phyloP scores from a whole-genome alignment of 1,140 invertebrate genomes.

The Belonocnema kinseyi region DNA sequence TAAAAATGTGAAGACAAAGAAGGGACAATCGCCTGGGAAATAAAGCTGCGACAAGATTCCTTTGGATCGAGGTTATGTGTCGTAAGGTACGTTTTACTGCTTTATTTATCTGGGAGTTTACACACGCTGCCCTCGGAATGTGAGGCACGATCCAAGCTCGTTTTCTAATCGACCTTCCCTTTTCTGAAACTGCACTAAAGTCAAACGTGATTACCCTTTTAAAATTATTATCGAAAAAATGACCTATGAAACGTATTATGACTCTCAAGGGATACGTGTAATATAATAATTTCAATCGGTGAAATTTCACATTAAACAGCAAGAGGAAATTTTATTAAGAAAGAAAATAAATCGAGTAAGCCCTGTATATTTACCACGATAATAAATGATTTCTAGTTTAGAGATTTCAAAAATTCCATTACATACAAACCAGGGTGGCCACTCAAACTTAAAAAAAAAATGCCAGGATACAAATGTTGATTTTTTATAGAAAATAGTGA shows the following conservation, averaged over 20 bases:
- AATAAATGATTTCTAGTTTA: too few species aligned
- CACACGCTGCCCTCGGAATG: background rate
- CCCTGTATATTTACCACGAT: too few species aligned
- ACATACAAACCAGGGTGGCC: too few species aligned
- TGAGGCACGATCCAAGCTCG: background rate
- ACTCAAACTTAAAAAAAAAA: too few species aligned
- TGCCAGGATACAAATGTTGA: too few species aligned
- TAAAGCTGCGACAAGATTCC: background rate
- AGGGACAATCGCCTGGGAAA: background rate
- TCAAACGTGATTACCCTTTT: conserved; percentile 5
- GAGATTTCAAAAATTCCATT: too few species aligned
- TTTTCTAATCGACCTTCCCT: conserved; percentile 7
- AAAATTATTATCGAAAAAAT: conserved; percentile 13
- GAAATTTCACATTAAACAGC: background rate
- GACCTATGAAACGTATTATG: background rate
- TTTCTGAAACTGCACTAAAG: conserved; percentile 16
- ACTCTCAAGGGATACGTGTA: background rate
- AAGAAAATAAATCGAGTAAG: too few species aligned
- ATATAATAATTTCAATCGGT: background rate
- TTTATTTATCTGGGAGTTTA: conserved; percentile 1
- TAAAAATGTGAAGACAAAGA: background rate
- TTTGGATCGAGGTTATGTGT: conserved; percentile 3
- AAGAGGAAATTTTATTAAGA: too few species aligned
- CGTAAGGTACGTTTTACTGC: background rate
- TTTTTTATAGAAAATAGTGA: too few species aligned